Base-by-base conservation (phyloP, 2,797 vertebrate species). In the Leuciscus waleckii region DNA sequence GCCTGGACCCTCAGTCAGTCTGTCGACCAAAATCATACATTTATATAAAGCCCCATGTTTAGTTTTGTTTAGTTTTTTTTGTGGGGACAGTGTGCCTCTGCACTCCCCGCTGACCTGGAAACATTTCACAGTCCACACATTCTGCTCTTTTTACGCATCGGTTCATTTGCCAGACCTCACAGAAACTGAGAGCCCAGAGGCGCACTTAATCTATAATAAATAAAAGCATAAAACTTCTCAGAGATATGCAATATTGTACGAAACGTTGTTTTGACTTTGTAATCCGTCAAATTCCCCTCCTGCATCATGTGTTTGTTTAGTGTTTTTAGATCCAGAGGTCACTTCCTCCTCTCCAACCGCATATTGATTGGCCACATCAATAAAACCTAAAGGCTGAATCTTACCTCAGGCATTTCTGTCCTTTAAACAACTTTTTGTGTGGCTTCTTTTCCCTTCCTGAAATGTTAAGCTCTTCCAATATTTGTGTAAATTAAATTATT, bases 321-420 rank as follows among this genome's bases (percentile, higher is more conserved):
- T 35, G 70, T 74, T 75, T 67, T 83, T 41, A 75, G 63, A 63
- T 37, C 10, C 77, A 77, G 35, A 81, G 43, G 67, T 69, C 23
- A 32, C 56, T 35, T 76, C 41, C 69, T 46, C 39, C 69, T 51
- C 32, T 78, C 46, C 43, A 69, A 21, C 77, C 69, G 75, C 76
- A 89, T 92, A n/a, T 81, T 67, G 81, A 89, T 85, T 82, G 96
- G 92, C 93, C 92, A 93, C 91, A 93, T 94, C 94, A 65, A 4
- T 92, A 91, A 91, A 88, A 89, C 88, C 86, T 90, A 92, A 92
- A 95, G 95, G 95, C 95, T 96, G 96, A 95, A 92, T 92, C 94
- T 94, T 95, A 97, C 96, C 96, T 96, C 96, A 95, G 95, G 95
- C 96, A 87, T 90, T 90, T 89, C 96, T 96, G 95, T 88, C 89